A percentile compares a stretch with the other conserved stretches of the same genome.
Evolutionary conservation across 2,888 invertebrate species (phyloP).

Genomic region (Crioceris asparagi): DNA sequence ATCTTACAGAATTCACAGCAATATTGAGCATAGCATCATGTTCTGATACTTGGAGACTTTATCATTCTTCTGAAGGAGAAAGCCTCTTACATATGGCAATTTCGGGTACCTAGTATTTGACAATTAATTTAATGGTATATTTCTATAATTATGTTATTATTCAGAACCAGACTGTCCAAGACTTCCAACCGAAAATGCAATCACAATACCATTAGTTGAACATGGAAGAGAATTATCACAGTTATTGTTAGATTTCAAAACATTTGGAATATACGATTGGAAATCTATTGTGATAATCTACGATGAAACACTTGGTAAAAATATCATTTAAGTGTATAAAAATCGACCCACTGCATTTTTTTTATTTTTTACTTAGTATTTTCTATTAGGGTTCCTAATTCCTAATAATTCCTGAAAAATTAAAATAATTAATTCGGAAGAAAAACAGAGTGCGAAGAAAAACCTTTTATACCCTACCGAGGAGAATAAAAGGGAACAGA

Average conservation of each 20-base stretch:
- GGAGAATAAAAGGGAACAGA: too few relatives aligned
- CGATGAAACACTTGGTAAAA: constrained; percentile 60
- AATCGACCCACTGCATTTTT: too few relatives aligned
- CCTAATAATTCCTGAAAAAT: too few relatives aligned
- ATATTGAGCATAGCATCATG: constrained; percentile 68
- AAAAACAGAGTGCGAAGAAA: too few relatives aligned
- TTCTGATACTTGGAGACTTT: constrained; percentile 62
- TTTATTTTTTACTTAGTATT: too few relatives aligned
- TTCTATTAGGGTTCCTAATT: too few relatives aligned
- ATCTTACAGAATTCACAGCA: constrained; percentile 52
- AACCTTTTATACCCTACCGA: too few relatives aligned
- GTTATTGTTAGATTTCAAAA: constrained; percentile 62
- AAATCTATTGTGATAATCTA: constrained; percentile 60
- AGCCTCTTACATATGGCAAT: constrained; percentile 61
- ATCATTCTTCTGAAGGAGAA: constrained; percentile 49
- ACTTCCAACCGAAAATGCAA: constrained; percentile 52
- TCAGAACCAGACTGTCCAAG: constrained; percentile 68
- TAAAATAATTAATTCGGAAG: too few relatives aligned
- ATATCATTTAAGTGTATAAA: too few relatives aligned
- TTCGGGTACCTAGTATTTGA: constrained; percentile 40
- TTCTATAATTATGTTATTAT: constrained; percentile 8
- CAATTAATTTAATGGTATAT: background rate
- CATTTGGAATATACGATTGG: constrained; percentile 56
- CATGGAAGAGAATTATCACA: constrained; percentile 68
- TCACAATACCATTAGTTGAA: constrained; percentile 60